Base-by-base conservation (phyloP, 2,888 invertebrate genomes). In the Habroteleia sp. region DNA sequence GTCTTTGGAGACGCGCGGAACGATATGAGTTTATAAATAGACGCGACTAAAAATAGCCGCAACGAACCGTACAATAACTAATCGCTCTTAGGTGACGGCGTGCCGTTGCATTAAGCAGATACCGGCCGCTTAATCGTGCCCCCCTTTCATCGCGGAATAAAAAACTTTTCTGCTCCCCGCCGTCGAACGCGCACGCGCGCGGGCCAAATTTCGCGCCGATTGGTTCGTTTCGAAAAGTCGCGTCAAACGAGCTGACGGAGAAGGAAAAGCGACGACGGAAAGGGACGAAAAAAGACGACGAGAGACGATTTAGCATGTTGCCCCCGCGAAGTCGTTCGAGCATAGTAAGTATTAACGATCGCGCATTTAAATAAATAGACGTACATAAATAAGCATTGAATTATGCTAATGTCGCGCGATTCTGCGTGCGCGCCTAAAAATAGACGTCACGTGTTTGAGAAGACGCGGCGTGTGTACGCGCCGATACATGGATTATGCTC, bases 11-110 rank as follows among this genome's bases (percentile, higher is more conserved):
- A 65, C 74, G 69, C 69, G 56, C 42, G 63, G 56, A 62, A 56
- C 69, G 69, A 74, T 74, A 74, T 60, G 68, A 58, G 69, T 63
- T 63, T 69, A 74, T 74, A 74, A 74, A 74, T 74, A 74, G 74
- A 63, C 69, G 46, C 42, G 56, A 44, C 74, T 74, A 74, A 69
- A 74, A 74, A 74, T 74, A 74, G 74, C 50, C 39, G 33, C 60
- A 62, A 63, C 68, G 68, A 74, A 74, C 68, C 58, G 74, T 63
- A 56, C 68, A 69, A 63, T 74, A 74, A 74, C 74, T 69, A 63
- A 63, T 69, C 54, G 50, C 29, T 68, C 66, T 68, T 54, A 54
- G 74, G 68, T 62, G 62, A 54, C 62, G 37, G 74, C 62, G 74
- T 42, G 62, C 50, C 31, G 58, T 52, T 65, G 56, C 74, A 62